These are phyloP conservation scores for Cephus nigrinus DNA, from an alignment of 2,888 invertebrate genomes.

Conservation along the genomic window DNA sequence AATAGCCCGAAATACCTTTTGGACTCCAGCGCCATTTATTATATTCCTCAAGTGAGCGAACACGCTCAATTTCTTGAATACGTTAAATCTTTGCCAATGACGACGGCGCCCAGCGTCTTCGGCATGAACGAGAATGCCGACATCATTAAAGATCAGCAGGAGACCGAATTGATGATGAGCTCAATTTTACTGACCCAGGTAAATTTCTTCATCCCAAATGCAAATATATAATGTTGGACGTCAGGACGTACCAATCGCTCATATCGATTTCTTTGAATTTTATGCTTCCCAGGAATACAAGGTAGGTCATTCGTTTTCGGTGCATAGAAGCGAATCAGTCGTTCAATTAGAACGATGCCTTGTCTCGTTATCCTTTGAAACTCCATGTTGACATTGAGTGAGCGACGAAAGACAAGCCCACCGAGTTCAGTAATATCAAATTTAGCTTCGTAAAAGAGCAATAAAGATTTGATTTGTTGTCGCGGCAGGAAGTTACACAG, in stretches of 20 bases:
- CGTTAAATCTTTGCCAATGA: conserved; percentile 79
- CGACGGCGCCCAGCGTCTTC: conserved; percentile 85
- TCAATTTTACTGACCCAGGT: conserved; percentile 86
- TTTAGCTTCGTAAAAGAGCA: background rate
- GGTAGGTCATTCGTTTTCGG: background rate
- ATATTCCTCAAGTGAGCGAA: conserved; percentile 78
- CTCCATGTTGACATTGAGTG: background rate
- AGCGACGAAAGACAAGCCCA: background rate
- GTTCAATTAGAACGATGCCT: background rate
- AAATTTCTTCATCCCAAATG: background rate
- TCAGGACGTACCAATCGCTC: background rate
- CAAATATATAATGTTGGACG: background rate
- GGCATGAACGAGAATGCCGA: conserved; percentile 94
- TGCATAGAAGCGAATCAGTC: no score
- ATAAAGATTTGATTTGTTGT: background rate
- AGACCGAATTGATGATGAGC: conserved; percentile 80
- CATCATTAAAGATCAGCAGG: conserved; percentile 91
- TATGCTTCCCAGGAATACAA: background rate
- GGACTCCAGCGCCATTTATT: conserved; percentile 72
- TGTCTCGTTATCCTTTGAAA: background rate
- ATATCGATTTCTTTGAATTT: background rate
- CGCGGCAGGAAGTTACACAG: background rate
- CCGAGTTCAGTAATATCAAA: background rate
- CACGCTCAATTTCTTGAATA: conserved; percentile 78
- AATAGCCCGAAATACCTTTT: conserved; percentile 60